Evolutionary conservation across 2,888 invertebrate genomes (phyloP).

Genomic region (Antheraea yamamai): DNA sequence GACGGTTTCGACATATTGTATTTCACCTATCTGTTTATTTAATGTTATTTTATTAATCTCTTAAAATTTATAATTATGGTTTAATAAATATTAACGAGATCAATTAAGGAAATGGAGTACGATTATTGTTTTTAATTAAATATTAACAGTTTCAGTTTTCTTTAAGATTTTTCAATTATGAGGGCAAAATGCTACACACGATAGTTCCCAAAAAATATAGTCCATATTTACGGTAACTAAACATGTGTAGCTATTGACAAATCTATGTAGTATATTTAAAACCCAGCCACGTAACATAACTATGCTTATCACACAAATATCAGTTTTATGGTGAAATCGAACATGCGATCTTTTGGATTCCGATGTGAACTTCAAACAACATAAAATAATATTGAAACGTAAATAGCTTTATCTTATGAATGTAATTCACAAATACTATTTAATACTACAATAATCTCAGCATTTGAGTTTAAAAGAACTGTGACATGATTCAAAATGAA

Average conservation of each 20-base stretch:
- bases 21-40: not conserved
- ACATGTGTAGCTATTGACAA: too few relatives aligned
- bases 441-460: not conserved
- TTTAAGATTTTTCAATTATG: not conserved
- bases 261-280: too few relatives aligned
- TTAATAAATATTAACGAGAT: too few relatives aligned
- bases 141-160: not conserved
- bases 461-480: slow-evolving; percentile 10
- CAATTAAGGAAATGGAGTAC: too few relatives aligned
- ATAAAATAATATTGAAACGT: not conserved
- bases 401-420: not conserved
- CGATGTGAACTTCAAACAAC: not conserved
- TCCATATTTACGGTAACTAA: too few relatives aligned
- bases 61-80: not conserved
- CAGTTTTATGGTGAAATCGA: too few relatives aligned
- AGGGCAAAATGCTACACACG: too few relatives aligned
- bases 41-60: not conserved
- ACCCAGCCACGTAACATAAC: too few relatives aligned
- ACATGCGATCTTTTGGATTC: too few relatives aligned
- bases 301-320: too few relatives aligned
- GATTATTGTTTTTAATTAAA: too few relatives aligned
- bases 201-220: too few relatives aligned
- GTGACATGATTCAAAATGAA: slow-evolving; percentile 15
- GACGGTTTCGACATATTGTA: not conserved
- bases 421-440: not conserved